A percentile compares a stretch with the other conserved stretches of the same genome.
Conservation (phyloP, 2,797 vertebrate species). For the Limosa lapponica region DNA sequence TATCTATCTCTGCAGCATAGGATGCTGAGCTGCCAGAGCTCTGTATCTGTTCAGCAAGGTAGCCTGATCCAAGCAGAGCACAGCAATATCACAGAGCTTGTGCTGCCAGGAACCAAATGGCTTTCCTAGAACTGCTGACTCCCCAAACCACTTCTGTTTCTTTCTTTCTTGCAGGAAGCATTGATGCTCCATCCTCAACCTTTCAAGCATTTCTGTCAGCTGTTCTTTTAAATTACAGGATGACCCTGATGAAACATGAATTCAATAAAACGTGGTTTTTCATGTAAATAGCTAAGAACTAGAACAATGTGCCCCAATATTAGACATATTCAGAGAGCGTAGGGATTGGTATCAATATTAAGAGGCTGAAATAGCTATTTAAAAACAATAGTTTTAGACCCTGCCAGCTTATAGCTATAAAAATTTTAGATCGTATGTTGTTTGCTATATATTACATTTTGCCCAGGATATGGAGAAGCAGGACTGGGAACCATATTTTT, state of each 20-base stretch:
- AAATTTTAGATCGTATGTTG: not conserved
- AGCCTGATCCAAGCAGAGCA: not conserved
- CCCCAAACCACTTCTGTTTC: not conserved
- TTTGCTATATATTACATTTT: not conserved
- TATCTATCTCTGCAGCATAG: not conserved
- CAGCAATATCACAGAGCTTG: not conserved
- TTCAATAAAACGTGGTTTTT: not conserved
- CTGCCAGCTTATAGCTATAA: not conserved
- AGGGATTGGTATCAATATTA: not conserved
- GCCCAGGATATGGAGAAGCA: not conserved
- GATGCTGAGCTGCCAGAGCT: not conserved
- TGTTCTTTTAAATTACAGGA: conserved; percentile 22
- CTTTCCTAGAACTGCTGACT: conserved; percentile 11
- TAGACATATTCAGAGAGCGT: not conserved
- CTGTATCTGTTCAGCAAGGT: not conserved
- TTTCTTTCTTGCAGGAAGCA: conserved; percentile 13
- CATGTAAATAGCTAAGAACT: not conserved
- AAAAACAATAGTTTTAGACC: not conserved
- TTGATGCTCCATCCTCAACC: not conserved
- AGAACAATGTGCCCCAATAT: not conserved
- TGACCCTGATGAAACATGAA: not conserved
- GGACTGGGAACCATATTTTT: not conserved
- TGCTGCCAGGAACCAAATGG: not conserved
- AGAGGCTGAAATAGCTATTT: not conserved
- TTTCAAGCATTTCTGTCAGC: not conserved